Evolutionary conservation across 2,888 invertebrate species (phyloP).

Genomic region (Pseudococcus viburni): DNA sequence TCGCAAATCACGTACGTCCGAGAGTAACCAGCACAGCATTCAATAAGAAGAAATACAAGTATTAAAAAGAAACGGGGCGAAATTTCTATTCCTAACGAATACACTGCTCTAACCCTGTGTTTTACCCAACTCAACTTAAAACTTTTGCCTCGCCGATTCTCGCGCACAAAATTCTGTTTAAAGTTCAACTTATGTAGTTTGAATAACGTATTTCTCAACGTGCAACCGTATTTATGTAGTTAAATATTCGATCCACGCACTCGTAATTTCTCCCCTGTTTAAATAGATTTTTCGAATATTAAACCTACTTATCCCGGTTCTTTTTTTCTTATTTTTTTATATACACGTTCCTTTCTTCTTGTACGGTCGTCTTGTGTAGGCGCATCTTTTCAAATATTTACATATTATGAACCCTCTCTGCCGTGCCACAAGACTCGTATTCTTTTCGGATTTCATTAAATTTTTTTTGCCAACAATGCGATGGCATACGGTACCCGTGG

Average conservation of each 20-base stretch:
- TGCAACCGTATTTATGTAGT: constrained; percentile 33
- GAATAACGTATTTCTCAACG: constrained; percentile 58
- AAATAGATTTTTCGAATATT: constrained; percentile 63
- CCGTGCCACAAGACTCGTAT: too few relatives aligned
- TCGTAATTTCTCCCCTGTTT: constrained; percentile 53
- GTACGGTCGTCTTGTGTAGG: neutral
- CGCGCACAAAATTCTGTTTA: constrained; percentile 52
- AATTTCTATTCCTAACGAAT: constrained; percentile 64
- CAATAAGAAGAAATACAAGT: constrained; percentile 62
- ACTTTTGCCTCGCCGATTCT: constrained; percentile 61
- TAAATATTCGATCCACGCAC: constrained; percentile 61
- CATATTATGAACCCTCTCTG: neutral
- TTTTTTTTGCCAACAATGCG: too few relatives aligned
- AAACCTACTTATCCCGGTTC: constrained; percentile 33
- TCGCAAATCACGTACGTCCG: constrained; percentile 64
- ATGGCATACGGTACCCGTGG: too few relatives aligned
- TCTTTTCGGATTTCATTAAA: too few relatives aligned
- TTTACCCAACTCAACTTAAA: constrained; percentile 55
- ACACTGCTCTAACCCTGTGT: constrained; percentile 50
- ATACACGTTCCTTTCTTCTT: neutral
- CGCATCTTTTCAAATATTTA: neutral
- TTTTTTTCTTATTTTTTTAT: constrained; percentile 25
- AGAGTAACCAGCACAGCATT: constrained; percentile 63
- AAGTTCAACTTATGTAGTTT: constrained; percentile 59
- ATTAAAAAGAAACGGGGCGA: constrained; percentile 56